Conservation (phyloP, 1,140 invertebrate genomes). For the Meloidogyne chitwoodi region DNA sequence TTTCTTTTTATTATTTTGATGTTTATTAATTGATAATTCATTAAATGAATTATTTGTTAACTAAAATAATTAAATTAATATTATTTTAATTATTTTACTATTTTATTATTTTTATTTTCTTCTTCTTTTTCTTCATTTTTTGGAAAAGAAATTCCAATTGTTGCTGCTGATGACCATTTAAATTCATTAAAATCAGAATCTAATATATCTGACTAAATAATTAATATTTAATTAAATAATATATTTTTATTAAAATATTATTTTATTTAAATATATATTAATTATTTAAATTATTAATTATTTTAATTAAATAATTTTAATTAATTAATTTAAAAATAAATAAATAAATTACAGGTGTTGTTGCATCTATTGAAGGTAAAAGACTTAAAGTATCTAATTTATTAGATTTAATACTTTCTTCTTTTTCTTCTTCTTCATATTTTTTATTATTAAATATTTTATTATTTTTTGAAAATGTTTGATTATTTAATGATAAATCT, state of each 20-base stretch:
- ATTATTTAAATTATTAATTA: background rate
- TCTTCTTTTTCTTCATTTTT: background rate
- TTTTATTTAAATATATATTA: too few relatives aligned
- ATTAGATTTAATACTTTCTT: background rate
- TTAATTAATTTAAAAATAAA: too few relatives aligned
- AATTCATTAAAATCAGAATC: background rate
- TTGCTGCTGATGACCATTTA: slow-evolving; percentile 5
- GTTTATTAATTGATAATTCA: background rate
- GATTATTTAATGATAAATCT: background rate
- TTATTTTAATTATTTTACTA: too few relatives aligned
- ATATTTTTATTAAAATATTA: too few relatives aligned
- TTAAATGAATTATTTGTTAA: background rate
- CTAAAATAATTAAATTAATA: too few relatives aligned
- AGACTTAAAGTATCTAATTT: background rate
- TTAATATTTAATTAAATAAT: too few relatives aligned
- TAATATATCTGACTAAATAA: background rate
- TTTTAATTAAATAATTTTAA: background rate
- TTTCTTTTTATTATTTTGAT: background rate
- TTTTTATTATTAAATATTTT: background rate
- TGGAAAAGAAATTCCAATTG: background rate
- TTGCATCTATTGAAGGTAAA: background rate
- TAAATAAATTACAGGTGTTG: background rate
- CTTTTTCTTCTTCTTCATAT: background rate
- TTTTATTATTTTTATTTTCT: background rate
- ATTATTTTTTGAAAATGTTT: too few relatives aligned